These are phyloP conservation scores for Holothuria leucospilota DNA, from an alignment of 53 echinoderm and acorn worm species.

Conservation along the genomic window DNA sequence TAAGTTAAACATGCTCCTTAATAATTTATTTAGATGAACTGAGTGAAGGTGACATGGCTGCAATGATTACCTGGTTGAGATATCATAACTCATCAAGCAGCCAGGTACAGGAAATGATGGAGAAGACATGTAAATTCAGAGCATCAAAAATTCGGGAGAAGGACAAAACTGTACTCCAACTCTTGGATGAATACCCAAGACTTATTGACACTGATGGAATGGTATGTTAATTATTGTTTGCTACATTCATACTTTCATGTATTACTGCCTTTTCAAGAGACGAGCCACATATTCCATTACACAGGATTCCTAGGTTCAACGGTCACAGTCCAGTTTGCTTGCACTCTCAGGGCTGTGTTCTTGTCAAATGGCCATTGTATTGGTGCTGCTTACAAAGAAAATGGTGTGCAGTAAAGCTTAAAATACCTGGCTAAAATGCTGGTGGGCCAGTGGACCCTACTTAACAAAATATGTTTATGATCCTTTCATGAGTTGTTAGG, in stretches of 20 bases:
- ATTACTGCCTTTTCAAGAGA: neutral
- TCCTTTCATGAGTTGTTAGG: conserved; percentile 1
- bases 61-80: conserved; percentile 10
- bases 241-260: neutral
- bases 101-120: conserved; percentile 11
- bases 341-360: too few species aligned
- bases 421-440: too few species aligned
- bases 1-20: neutral
- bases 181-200: conserved; percentile 8
- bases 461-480: too few species aligned
- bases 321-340: too few species aligned
- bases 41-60: conserved; percentile 8
- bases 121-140: neutral
- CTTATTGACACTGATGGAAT: conserved; percentile 25
- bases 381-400: too few species aligned
- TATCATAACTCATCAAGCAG: conserved; percentile 6
- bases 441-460: too few species aligned
- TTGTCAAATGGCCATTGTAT: too few species aligned
- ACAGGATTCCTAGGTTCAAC: too few species aligned
- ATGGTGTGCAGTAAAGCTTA: too few species aligned
- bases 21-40: conserved; percentile 3
- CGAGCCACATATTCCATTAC: neutral
- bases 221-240: conserved; percentile 10
- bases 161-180: conserved; percentile 18
- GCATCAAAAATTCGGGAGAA: conserved; percentile 14